A percentile compares a stretch with the other conserved stretches of the same genome.
Conservation (phyloP, 2,888 invertebrate genomes). For the Agrotis ipsilon region DNA sequence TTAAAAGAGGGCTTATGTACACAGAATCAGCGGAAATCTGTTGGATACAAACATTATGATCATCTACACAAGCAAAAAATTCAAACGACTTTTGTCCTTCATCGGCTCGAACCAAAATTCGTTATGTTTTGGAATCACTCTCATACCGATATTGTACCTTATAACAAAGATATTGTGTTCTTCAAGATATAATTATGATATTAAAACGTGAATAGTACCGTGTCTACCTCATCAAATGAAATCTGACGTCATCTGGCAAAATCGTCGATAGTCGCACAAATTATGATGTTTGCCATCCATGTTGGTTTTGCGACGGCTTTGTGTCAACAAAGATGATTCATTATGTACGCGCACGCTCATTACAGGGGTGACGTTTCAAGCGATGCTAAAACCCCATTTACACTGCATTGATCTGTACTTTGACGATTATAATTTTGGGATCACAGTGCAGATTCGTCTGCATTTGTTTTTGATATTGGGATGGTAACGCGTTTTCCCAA, state of each 20-base stretch:
- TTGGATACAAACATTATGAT: too few species aligned
- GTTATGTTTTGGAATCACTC: too few species aligned
- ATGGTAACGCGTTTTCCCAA: background rate
- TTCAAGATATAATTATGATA: background rate
- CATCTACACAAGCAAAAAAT: too few species aligned
- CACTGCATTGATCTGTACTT: background rate
- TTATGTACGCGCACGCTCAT: constrained; percentile 74
- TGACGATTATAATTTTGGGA: background rate
- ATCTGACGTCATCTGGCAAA: constrained; percentile 39
- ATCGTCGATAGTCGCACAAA: constrained; percentile 43
- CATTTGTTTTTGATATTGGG: background rate
- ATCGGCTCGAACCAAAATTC: too few species aligned
- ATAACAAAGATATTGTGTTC: background rate
- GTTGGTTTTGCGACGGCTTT: constrained; percentile 63
- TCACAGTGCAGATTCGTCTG: too few species aligned
- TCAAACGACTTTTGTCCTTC: too few species aligned
- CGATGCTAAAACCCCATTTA: constrained; percentile 31
- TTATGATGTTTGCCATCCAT: constrained; percentile 56
- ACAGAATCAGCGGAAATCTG: too few species aligned
- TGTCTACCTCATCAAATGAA: background rate
- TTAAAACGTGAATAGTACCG: background rate
- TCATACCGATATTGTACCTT: background rate
- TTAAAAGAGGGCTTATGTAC: too few species aligned
- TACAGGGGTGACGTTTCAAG: constrained; percentile 61
- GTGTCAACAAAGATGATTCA: constrained; percentile 72